Percentiles rank a stretch among this genome's conserved stretches.
Evolutionary conservation across 2,113 vertebrate species (phyloP).

Genomic region (Bufo bufo): DNA sequence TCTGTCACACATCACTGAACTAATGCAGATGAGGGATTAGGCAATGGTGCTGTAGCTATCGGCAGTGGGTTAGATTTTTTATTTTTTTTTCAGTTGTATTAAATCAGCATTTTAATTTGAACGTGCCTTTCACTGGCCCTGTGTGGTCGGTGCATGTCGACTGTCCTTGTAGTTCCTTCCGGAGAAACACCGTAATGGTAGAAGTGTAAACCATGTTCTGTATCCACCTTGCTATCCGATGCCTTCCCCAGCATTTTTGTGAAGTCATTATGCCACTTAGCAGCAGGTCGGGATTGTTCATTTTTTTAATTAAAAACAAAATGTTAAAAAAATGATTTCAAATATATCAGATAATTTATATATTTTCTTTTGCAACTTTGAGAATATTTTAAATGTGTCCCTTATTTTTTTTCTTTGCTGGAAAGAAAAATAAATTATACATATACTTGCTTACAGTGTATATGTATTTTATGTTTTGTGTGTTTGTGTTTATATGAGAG

Average conservation of each 20-base stretch:
- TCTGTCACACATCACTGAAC: background rate
- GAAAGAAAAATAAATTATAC: conserved; percentile 60
- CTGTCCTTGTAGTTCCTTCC: background rate
- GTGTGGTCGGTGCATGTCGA: conserved; percentile 3
- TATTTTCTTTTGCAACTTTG: conserved; percentile 57
- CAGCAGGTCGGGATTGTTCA: conserved; percentile 28
- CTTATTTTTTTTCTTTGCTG: conserved; percentile 57
- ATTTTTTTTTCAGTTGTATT: background rate
- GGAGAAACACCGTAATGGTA: conserved; percentile 13
- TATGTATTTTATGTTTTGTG: conserved; percentile 26
- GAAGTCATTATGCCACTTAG: conserved; percentile 49
- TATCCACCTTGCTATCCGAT: background rate
- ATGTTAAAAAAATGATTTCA: conserved; percentile 51
- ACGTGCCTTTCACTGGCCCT: conserved; percentile 46
- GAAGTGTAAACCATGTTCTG: background rate
- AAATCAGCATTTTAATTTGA: conserved; percentile 28
- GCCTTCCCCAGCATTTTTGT: conserved; percentile 24
- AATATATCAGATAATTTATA: conserved; percentile 58
- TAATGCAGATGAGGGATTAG: background rate
- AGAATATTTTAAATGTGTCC: conserved; percentile 56
- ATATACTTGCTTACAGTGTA: conserved; percentile 53
- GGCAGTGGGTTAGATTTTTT: background rate
- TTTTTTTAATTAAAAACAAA: conserved; percentile 55
- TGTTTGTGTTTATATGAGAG: conserved; percentile 26
- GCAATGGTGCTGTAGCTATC: background rate